Evolutionary conservation across 2,888 invertebrate species (phyloP).

Genomic region (Suillia variegata): DNA sequence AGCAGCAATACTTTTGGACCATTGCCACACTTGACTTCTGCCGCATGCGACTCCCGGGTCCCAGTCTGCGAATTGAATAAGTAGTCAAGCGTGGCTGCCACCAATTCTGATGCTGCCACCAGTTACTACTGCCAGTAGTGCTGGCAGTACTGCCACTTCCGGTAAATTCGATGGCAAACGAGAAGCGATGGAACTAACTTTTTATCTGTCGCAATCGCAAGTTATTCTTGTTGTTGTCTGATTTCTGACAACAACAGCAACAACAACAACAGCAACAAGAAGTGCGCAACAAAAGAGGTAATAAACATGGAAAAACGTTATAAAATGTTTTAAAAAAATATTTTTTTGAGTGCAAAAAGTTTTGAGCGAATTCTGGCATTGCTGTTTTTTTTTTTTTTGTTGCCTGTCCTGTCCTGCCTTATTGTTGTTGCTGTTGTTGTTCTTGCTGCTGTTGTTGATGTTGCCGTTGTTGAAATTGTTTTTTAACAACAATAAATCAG

Average conservation of each 20-base stretch:
- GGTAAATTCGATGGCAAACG: conserved; percentile 3
- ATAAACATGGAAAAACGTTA: no score
- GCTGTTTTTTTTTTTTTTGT: background rate
- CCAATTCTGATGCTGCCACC: background rate
- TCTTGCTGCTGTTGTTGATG: background rate
- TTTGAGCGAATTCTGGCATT: background rate
- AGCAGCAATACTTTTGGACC: no score
- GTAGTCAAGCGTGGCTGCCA: background rate
- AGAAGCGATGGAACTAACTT: conserved; percentile 1
- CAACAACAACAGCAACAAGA: conserved; percentile 1
- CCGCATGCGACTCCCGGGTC: background rate
- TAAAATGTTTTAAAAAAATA: no score
- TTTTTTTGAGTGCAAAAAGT: no score
- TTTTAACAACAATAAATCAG: no score
- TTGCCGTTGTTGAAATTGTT: no score
- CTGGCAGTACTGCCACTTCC: conserved; percentile 9
- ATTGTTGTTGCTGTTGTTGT: background rate
- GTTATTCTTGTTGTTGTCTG: background rate
- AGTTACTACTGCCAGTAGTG: no score
- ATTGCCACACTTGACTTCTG: no score
- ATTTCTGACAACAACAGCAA: background rate
- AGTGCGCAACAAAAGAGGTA: background rate
- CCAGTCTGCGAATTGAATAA: conserved; percentile 11
- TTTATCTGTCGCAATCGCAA: conserved; percentile 20
- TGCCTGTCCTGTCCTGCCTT: background rate